Evolutionary conservation across 2,888 invertebrate species (phyloP).

Genomic region (Agrotis exclamationis): DNA sequence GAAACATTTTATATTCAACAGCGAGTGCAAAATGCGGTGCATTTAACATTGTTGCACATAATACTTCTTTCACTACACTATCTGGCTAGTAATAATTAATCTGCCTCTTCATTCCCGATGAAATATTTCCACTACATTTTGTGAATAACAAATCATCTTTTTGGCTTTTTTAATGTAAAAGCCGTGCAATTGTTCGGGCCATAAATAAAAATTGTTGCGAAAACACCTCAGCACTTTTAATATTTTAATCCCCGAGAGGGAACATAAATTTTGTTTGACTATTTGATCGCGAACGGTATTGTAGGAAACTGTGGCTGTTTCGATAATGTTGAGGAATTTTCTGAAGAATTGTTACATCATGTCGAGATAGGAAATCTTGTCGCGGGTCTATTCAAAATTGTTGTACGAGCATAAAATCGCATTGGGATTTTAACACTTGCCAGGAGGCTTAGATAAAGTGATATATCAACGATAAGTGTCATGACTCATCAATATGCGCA

Average conservation of each 20-base stretch:
- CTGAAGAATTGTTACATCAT: constrained; percentile 15
- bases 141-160: constrained; percentile 79
- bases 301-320: constrained; percentile 51
- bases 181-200: constrained; percentile 79
- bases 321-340: constrained; percentile 64
- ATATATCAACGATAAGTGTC: no score
- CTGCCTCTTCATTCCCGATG: constrained; percentile 40
- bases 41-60: background rate
- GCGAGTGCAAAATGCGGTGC: background rate
- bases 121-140: constrained; percentile 74
- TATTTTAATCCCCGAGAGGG: constrained; percentile 83
- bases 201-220: constrained; percentile 85
- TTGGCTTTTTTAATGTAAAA: constrained; percentile 75
- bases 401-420: background rate
- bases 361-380: background rate
- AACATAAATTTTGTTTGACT: constrained; percentile 84
- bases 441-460: no score
- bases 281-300: constrained; percentile 71
- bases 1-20: background rate
- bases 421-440: background rate
- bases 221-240: constrained; percentile 88
- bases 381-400: background rate
- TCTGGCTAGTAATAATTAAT: constrained; percentile 24
- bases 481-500: no score
- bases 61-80: constrained; percentile 11